A percentile compares a stretch with the other conserved stretches of the same genome.
Evolutionary conservation across 2,113 vertebrate genomes (phyloP).

Genomic region (Lichenostomus cassidix): DNA sequence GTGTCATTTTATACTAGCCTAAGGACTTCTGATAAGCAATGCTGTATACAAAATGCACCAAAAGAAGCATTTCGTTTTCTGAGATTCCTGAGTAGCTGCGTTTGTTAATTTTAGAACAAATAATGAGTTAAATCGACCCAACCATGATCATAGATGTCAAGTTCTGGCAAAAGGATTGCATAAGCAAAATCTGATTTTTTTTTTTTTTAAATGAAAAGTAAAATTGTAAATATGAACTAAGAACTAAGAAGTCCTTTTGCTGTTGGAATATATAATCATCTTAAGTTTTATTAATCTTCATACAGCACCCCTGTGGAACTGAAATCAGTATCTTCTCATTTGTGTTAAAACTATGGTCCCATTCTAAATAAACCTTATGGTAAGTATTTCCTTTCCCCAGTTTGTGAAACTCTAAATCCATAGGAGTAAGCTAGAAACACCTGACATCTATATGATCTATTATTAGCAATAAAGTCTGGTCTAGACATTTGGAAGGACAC

Average conservation of each 20-base stretch:
- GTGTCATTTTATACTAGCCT: neutral
- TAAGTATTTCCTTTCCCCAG: neutral
- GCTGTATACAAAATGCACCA: neutral
- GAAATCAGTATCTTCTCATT: neutral
- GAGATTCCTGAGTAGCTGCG: neutral
- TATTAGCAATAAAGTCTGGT: neutral
- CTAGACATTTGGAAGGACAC: neutral
- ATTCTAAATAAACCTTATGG: neutral
- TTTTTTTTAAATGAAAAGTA: neutral
- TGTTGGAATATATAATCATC: neutral
- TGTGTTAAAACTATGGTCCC: neutral
- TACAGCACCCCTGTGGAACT: neutral
- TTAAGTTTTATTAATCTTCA: neutral
- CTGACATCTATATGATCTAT: neutral
- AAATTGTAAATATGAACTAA: neutral
- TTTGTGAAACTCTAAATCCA: neutral
- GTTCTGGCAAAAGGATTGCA: neutral
- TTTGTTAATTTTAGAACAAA: neutral
- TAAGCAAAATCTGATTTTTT: neutral
- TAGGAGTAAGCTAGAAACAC: neutral
- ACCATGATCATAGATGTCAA: neutral
- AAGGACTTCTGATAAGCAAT: neutral
- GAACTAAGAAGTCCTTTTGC: neutral
- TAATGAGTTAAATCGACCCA: neutral
- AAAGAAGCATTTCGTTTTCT: neutral